A percentile compares a stretch with the other conserved stretches of the same genome.
Evolutionary conservation across 2,888 invertebrate species (phyloP).

Genomic region (Allacma fusca): DNA sequence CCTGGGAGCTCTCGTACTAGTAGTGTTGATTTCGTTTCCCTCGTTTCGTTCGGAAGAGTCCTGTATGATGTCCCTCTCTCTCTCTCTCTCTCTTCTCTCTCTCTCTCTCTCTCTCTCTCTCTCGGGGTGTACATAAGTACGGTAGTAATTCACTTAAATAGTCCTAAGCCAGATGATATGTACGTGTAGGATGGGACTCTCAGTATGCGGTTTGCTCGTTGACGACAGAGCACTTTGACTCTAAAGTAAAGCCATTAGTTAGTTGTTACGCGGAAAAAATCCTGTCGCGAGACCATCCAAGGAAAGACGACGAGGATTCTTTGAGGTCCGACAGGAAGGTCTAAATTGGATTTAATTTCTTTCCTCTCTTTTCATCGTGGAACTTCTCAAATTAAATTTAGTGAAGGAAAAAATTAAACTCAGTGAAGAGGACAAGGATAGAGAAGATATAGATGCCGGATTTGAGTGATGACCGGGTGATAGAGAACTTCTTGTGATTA

Average conservation of each 20-base stretch:
- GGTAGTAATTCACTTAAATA: slow-evolving; percentile 26
- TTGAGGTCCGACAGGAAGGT: slow-evolving; percentile 51
- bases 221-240: slow-evolving; percentile 37
- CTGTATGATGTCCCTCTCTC: background rate
- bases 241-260: slow-evolving; percentile 45
- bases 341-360: slow-evolving; percentile 57
- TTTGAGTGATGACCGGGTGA: slow-evolving; percentile 46
- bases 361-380: slow-evolving; percentile 51
- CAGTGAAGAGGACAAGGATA: slow-evolving; percentile 30
- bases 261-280: slow-evolving; percentile 44
- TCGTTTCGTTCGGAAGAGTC: background rate
- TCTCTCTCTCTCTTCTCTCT: too few relatives aligned
- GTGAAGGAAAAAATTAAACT: slow-evolving; percentile 42
- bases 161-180: background rate
- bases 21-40: slow-evolving; percentile 25
- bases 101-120: too few relatives aligned
- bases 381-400: slow-evolving; percentile 51
- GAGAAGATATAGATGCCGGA: slow-evolving; percentile 28
- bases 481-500: slow-evolving; percentile 32
- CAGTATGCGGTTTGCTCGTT: slow-evolving; percentile 36
- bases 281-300: slow-evolving; percentile 37
- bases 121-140: background rate
- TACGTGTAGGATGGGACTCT: slow-evolving; percentile 5
- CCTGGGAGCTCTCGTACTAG: background rate
- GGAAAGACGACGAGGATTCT: slow-evolving; percentile 39